These are phyloP conservation scores for Drosophila multiciliata DNA, from an alignment of 2,888 invertebrate species.

Conservation along the genomic window DNA sequence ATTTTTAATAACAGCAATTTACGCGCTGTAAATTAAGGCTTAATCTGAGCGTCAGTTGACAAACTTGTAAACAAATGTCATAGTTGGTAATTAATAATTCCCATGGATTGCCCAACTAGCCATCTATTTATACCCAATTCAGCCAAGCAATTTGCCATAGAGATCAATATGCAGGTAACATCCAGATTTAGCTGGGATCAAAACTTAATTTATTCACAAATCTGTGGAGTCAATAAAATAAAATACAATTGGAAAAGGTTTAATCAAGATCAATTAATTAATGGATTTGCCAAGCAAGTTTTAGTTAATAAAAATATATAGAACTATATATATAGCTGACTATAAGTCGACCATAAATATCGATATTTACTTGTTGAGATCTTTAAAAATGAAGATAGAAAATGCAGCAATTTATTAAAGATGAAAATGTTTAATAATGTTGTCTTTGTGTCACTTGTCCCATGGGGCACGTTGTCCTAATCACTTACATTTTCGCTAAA, in stretches of 20 bases:
- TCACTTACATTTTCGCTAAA: not conserved
- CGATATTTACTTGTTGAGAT: not conserved
- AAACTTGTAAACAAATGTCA: not conserved
- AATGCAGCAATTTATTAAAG: not conserved
- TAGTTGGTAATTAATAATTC: not conserved
- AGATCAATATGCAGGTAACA: not conserved
- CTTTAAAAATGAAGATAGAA: not conserved
- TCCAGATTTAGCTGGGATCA: not conserved
- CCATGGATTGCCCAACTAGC: not conserved
- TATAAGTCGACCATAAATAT: not conserved
- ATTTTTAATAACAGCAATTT: not conserved
- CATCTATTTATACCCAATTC: too few relatives aligned
- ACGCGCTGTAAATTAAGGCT: not conserved
- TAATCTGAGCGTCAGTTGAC: not conserved
- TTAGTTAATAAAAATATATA: not conserved
- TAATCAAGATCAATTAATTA: not conserved
- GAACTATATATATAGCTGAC: not conserved
- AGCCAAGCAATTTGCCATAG: not conserved
- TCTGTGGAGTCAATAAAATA: not conserved
- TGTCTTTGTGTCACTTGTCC: constrained; percentile 11
- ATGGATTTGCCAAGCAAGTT: not conserved
- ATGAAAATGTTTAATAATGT: not conserved
- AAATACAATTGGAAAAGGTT: not conserved
- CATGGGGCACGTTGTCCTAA: constrained; percentile 17
- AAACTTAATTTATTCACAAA: not conserved